These are phyloP conservation scores for Epirrhoe alternata DNA, from an alignment of 2,888 invertebrate species.

Conservation along the genomic window DNA sequence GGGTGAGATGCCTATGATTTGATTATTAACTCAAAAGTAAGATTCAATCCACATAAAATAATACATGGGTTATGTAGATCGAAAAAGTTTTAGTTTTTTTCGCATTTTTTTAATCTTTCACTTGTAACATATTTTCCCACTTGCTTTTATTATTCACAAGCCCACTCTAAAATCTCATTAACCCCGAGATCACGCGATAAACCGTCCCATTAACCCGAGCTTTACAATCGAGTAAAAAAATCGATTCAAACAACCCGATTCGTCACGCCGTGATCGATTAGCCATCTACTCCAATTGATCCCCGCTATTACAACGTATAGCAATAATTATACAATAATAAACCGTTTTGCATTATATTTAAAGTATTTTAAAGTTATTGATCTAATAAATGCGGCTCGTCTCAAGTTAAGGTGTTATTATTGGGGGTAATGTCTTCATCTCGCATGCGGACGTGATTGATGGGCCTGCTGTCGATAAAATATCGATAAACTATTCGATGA, in stretches of 20 bases:
- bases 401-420: constrained; percentile 66
- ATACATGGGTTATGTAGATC: too few relatives aligned
- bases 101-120: too few relatives aligned
- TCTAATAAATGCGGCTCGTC: constrained; percentile 73
- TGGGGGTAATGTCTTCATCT: constrained; percentile 73
- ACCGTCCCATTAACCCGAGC: constrained; percentile 52
- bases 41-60: too few relatives aligned
- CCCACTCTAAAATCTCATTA: constrained; percentile 66
- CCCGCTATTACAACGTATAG: constrained; percentile 56
- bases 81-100: too few relatives aligned
- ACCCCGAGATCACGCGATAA: constrained; percentile 67
- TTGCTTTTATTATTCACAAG: constrained; percentile 21
- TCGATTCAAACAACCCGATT: constrained; percentile 58
- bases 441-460: constrained; percentile 64
- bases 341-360: constrained; percentile 71
- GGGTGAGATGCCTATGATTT: too few relatives aligned
- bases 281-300: constrained; percentile 72
- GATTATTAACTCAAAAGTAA: too few relatives aligned
- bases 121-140: too few relatives aligned
- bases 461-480: constrained; percentile 54
- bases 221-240: constrained; percentile 42
- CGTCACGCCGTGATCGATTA: constrained; percentile 71
- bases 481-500: constrained; percentile 61
- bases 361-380: constrained; percentile 69
- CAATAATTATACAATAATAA: constrained; percentile 75